Percentiles rank a stretch among this genome's conserved stretches.
phyloP scores from a whole-genome alignment of 1,140 invertebrate genomes.

The Nasonia longicornis region DNA sequence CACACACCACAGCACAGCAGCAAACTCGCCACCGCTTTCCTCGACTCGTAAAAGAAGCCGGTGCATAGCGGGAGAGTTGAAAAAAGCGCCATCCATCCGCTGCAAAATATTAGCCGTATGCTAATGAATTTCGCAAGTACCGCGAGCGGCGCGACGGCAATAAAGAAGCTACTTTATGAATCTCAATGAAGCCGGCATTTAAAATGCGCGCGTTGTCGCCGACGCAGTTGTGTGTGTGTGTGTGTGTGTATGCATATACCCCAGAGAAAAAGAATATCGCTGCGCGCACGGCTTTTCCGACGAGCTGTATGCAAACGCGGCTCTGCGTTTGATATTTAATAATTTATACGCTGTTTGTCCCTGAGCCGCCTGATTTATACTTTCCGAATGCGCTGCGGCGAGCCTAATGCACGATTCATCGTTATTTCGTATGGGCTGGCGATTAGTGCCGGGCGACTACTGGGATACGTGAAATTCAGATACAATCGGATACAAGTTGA shows the following conservation, averaged over 20 bases:
- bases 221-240: neutral
- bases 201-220: conserved; percentile 23
- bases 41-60: neutral
- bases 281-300: neutral
- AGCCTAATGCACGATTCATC: neutral
- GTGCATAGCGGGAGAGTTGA: neutral
- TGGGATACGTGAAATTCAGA: neutral
- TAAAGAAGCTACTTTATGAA: conserved; percentile 38
- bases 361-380: no score
- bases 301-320: no score
- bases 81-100: conserved; percentile 7
- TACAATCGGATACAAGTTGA: neutral
- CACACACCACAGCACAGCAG: neutral
- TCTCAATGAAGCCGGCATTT: conserved; percentile 21
- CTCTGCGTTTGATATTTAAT: conserved; percentile 3
- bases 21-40: neutral
- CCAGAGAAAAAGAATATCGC: neutral
- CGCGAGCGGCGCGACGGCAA: conserved; percentile 31
- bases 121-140: conserved; percentile 36
- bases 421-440: neutral
- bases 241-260: neutral
- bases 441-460: neutral
- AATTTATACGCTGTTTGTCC: neutral
- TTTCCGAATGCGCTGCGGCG: no score
- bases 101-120: conserved; percentile 14